Evolutionary conservation across 1,140 invertebrate genomes (phyloP).

Genomic region (Galleria mellonella): DNA sequence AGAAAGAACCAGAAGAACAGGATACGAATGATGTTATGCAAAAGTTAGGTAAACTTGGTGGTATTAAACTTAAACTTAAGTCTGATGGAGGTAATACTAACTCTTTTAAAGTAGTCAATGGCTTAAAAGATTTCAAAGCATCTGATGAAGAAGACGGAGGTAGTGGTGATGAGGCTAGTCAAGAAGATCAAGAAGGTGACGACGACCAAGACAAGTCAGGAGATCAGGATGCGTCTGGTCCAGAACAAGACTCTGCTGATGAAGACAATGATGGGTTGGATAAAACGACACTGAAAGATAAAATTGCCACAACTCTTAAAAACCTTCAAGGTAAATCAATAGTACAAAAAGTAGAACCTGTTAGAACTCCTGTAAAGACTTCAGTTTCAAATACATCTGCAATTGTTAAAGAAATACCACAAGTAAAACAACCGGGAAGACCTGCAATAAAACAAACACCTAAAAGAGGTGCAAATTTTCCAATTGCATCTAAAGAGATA

Average conservation of each 20-base stretch:
- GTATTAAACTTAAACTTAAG: constrained; percentile 60
- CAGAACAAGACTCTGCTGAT: constrained; percentile 39
- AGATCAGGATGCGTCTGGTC: constrained; percentile 26
- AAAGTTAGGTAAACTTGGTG: constrained; percentile 53
- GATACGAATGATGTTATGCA: constrained; percentile 38
- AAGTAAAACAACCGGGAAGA: constrained; percentile 23
- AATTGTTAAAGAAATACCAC: constrained; percentile 13
- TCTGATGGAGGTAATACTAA: constrained; percentile 49
- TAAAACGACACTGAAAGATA: constrained; percentile 32
- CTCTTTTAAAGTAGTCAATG: constrained; percentile 61
- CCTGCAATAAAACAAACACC: constrained; percentile 58
- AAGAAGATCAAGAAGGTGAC: constrained; percentile 29
- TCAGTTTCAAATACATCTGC: not conserved
- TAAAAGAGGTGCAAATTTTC: constrained; percentile 39
- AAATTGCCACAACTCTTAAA: constrained; percentile 14
- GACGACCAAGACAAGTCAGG: constrained; percentile 28
- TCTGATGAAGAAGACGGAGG: constrained; percentile 56
- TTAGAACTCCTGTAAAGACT: constrained; percentile 7
- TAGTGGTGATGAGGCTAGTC: constrained; percentile 37
- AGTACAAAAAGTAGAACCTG: constrained; percentile 20
- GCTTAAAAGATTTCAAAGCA: constrained; percentile 57
- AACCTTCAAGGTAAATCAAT: constrained; percentile 29
- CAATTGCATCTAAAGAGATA: constrained; percentile 19
- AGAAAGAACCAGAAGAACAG: constrained; percentile 36
- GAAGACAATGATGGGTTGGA: constrained; percentile 22